Evolutionary conservation across 2,113 vertebrate species (phyloP), one percentile per base, ranked within the genome.

Genomic region (Callospermophilus lateralis): DNA sequence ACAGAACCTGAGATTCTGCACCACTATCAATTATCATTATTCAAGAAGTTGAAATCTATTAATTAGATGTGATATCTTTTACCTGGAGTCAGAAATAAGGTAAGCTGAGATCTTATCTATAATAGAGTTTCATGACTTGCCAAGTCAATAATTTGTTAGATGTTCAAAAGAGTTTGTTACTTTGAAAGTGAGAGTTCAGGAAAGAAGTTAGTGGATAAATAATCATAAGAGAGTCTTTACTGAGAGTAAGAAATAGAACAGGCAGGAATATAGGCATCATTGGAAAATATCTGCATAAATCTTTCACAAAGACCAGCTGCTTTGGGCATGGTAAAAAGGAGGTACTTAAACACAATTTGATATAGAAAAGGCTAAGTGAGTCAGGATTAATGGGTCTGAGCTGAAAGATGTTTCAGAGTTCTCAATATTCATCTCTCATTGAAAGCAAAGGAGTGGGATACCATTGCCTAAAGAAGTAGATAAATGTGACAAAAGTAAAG

Each of bases 271-370:
- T 1, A 22, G 6, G 2, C 1, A 51, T 42, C 16, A 34, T 0
- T 42, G 8, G 72, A n/a, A 19, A 4, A 7, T 4, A n/a, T n/a
- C 55, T 20, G 0, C 11, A 24, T 3, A 83, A n/a, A 3, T n/a
- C 20, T n/a, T 72, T 72, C 51, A 68, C 26, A 77, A 87, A 32
- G 48, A 37, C n/a, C 9, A 15, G 11, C 6, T 70, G 30, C 8
- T 65, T 20, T 65, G 55, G 20, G 61, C 22, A 42, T 70, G 26
- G 8, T 34, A 39, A 65, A 7, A 15, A 68, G 26, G 16, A 85
- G 34, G 28, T 26, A 79, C 15, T 34, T 45, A 16, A 28, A 17
- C 26, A 74, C 16, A 61, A 74, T n/a, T 34, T 68, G 20, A 58
- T 90, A 48, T 4, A 61, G 19, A 61, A 58, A 51, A 72, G 3